These are phyloP conservation scores for Tarsius wallacei DNA, from an alignment of 2,797 vertebrate species.

Conservation along the genomic window DNA sequence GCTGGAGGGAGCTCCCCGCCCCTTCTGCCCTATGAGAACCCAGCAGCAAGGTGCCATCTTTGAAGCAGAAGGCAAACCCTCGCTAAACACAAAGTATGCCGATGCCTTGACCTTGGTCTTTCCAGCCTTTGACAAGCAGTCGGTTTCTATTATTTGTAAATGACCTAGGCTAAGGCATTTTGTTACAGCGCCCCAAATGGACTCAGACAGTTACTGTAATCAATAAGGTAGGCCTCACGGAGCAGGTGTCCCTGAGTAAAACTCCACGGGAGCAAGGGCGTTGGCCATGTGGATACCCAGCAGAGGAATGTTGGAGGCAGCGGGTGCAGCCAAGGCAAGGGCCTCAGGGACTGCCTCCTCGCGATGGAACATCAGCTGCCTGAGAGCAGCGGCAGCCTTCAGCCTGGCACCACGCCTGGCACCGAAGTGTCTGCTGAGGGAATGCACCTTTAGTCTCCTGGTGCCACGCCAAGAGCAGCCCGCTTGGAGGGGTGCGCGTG, in stretches of 20 bases:
- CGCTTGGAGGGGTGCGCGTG: rapidly evolving
- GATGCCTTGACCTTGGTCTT: background rate
- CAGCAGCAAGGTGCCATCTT: background rate
- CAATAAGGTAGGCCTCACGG: too few relatives aligned
- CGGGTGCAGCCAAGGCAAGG: background rate
- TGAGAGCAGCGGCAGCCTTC: background rate
- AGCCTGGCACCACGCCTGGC: background rate
- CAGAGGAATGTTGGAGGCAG: background rate
- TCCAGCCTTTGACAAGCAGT: background rate
- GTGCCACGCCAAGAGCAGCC: background rate
- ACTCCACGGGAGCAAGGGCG: rapidly evolving
- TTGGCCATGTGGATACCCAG: background rate
- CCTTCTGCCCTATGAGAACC: background rate
- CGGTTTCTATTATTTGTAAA: background rate
- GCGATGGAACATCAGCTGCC: background rate
- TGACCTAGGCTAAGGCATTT: background rate
- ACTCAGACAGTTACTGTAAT: background rate
- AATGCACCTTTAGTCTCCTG: background rate
- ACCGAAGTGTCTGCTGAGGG: background rate
- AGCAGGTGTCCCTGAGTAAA: background rate
- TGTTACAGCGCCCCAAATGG: background rate
- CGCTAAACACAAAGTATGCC: background rate
- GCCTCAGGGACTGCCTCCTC: background rate
- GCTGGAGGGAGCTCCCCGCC: too few relatives aligned
- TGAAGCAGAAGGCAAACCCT: background rate